Conservation (phyloP, 1,140 invertebrate species). For the Solenopsis fugax region DNA sequence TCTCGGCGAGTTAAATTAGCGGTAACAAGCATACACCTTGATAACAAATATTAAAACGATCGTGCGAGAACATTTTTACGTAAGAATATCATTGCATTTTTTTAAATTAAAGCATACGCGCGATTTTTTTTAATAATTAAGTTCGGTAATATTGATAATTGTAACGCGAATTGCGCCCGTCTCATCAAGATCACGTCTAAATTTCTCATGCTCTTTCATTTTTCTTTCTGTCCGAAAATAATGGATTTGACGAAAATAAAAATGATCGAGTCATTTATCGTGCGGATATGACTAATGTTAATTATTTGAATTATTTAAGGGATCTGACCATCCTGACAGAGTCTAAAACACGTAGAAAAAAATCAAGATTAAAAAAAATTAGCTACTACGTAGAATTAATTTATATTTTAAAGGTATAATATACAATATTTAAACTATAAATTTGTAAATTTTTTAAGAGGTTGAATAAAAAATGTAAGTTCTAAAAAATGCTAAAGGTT, state of each 20-base stretch:
- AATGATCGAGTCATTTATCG: background rate
- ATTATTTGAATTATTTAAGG: slow-evolving; percentile 11
- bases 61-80: background rate
- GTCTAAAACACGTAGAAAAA: too few species aligned
- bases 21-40: background rate
- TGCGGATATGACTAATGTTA: background rate
- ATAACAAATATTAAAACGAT: slow-evolving; percentile 8
- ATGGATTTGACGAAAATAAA: background rate
- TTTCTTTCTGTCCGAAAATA: background rate
- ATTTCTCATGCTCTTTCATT: background rate
- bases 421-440: too few species aligned
- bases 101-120: background rate
- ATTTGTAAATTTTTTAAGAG: too few species aligned
- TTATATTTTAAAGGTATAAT: too few species aligned
- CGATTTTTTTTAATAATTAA: background rate
- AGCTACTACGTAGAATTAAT: too few species aligned
- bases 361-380: too few species aligned
- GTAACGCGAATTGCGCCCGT: background rate
- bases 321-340: too few species aligned
- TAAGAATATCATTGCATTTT: background rate
- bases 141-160: background rate
- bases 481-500: too few species aligned
- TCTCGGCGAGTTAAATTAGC: background rate
- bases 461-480: too few species aligned
- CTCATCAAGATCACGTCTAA: background rate